Evolutionary conservation across 2,888 invertebrate species (phyloP), one percentile per base, ranked within the genome.

Genomic region (Agriopis leucophaearia): DNA sequence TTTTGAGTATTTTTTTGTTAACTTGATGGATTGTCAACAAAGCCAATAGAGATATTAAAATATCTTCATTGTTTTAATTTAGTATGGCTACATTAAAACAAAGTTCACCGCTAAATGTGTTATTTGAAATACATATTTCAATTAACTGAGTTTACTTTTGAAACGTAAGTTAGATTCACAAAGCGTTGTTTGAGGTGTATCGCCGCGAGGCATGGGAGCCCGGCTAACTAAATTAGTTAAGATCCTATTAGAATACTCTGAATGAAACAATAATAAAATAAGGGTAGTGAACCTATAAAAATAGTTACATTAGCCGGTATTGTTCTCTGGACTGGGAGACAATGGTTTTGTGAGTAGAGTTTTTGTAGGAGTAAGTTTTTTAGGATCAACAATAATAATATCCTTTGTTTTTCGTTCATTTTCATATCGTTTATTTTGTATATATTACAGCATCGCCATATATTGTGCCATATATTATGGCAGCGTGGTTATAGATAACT

Each of bases 121-220:
- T 88, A 87, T 88, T 87, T 84, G 84, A 86, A 87, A 87, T 88
- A 88, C 84, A 88, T 84, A 90, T 90, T 92, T 90, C 92, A 92
- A 92, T 92, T 92, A 90, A 81, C 78, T 64, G 73, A 82, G 88
- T 89, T 91, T 89, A 88, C 87, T 88, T 90, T 89, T 81, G 85
- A 80, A 89, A 85, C 83, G 82, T 82, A 87, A 90, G 88, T 88
- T 88, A 83, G 87, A 89, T 88, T 88, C 84, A 88, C 90, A 90
- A 89, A 91, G 90, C 90, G 76, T 74, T 85, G 81, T 78, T 81
- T 79, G 82, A 88, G 88, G 85, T 87, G 84, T 80, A 83, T 70
- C 62, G 91, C 92, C 89, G 55, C 77, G 68, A 88, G 91, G 77
- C 65, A 73, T 70, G 74, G 66, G 75, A 73, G 70, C 78, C 74